phyloP scores from a whole-genome alignment of 2,888 invertebrate genomes.

The Deilephila porcellus region DNA sequence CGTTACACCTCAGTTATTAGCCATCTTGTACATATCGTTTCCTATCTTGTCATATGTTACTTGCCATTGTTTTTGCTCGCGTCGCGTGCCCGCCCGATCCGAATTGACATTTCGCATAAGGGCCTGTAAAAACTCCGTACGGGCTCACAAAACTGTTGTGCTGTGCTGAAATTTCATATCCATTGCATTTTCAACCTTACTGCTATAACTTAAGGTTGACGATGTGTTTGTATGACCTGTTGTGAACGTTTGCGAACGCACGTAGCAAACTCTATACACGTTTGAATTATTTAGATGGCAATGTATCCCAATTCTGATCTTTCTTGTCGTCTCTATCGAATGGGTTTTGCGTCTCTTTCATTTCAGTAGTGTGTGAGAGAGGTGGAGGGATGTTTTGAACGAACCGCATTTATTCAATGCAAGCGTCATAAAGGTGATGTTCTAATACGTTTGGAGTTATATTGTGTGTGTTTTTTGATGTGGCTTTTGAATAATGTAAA shows the following conservation, averaged over 20 bases:
- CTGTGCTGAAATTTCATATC: conserved; percentile 13
- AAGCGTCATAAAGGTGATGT: conserved; percentile 70
- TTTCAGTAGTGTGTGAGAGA: conserved; percentile 45
- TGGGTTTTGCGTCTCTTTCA: conserved; percentile 52
- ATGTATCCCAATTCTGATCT: conserved; percentile 80
- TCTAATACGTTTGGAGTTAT: conserved; percentile 68
- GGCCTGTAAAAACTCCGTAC: conserved; percentile 81
- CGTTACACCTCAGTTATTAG: conserved; percentile 58
- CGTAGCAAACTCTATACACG: conserved; percentile 70
- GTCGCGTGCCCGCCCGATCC: conserved; percentile 61
- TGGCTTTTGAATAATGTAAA: conserved; percentile 63
- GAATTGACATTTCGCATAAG: conserved; percentile 81
- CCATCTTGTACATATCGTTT: conserved; percentile 56
- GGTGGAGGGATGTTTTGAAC: conserved; percentile 49
- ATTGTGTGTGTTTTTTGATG: conserved; percentile 57
- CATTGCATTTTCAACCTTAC: conserved; percentile 47
- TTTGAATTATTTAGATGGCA: conserved; percentile 83
- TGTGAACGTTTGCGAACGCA: conserved; percentile 53
- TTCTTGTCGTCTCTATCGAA: conserved; percentile 77
- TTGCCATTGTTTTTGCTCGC: conserved; percentile 77
- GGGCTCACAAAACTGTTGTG: conserved; percentile 45
- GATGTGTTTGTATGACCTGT: conserved; percentile 28
- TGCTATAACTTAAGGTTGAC: conserved; percentile 33
- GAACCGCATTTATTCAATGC: conserved; percentile 64
- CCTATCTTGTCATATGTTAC: conserved; percentile 74